Base-by-base conservation (phyloP, 2,888 invertebrate genomes). In the Melanostoma mellinum region DNA sequence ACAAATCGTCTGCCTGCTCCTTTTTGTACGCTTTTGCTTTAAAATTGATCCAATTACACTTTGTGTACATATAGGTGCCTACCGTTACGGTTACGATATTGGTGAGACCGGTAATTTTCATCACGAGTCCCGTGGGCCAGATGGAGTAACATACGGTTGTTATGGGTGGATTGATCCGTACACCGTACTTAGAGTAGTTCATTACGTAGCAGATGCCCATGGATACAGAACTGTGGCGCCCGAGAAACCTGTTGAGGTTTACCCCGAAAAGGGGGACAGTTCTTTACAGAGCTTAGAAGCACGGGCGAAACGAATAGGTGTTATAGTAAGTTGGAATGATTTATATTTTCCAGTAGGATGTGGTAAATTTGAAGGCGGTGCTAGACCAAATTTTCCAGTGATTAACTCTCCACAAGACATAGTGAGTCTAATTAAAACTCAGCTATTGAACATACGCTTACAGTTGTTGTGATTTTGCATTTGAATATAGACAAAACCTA, bases 91-190 rank as follows among this genome's bases (percentile, higher is more conserved):
- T 78, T 96, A 96, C 89, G 95, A 95, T 89, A 94, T 96, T 68
- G 94, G 94, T 72, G 94, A 95, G 3, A 94, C 94, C 87, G 95
- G 95, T 48, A 95, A 96, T 91, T 96, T 96, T 89, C 96, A 96
- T 89, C 95, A 96, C 88, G 96, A 96, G 91, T 94, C 93, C 77
- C 93, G 94, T 73, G 95, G 95, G 3, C 94, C 95, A 0, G 95
- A 96, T 87, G 95, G 94, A 30, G 94, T 96, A 20, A 96, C 95
- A 0, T 96, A 96, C 87, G 96, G 96, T 85, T 96, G 96, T 89
- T 96, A 96, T 87, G 96, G 96, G 36, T 95, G 95, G 90, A 93
- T 95, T 48, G 95, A 95, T 89, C 94, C 95, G 0, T 93, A 94
- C 58, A 93, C 93, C 44, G 92, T 92, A 79, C 92, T 95, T 8